phyloP scores from a whole-genome alignment of 2,113 vertebrate species.

The Neofelis nebulosa region DNA sequence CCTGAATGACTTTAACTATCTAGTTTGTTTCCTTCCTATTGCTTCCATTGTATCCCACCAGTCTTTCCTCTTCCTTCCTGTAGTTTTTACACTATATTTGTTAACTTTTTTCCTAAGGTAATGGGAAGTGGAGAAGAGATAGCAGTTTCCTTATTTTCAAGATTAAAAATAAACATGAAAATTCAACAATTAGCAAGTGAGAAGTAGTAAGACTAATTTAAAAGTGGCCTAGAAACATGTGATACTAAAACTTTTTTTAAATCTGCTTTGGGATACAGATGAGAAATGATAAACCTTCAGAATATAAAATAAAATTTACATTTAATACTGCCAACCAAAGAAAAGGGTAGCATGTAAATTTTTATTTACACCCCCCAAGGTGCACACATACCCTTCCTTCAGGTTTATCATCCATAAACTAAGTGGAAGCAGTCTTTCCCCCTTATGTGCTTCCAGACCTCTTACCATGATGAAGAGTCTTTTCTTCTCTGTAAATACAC shows the following conservation, averaged over 20 bases:
- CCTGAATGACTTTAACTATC: neutral
- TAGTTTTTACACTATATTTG: neutral
- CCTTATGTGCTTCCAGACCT: neutral
- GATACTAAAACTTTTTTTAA: slow-evolving; percentile 5
- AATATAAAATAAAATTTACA: neutral
- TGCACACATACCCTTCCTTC: neutral
- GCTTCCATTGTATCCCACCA: neutral
- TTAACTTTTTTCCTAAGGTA: slow-evolving; percentile 41
- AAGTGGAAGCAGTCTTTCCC: neutral
- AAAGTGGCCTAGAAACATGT: slow-evolving; percentile 28
- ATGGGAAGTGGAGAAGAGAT: slow-evolving; percentile 1
- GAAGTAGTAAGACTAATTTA: slow-evolving; percentile 57
- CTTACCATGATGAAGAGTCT: neutral
- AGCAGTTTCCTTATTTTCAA: slow-evolving; percentile 54
- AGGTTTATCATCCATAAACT: neutral
- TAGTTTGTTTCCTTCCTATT: neutral
- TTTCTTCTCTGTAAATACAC: slow-evolving; percentile 6
- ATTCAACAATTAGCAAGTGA: slow-evolving; percentile 66
- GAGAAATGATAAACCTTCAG: neutral
- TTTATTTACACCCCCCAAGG: neutral
- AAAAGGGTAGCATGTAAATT: neutral
- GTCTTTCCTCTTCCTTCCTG: neutral
- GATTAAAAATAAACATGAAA: slow-evolving; percentile 75
- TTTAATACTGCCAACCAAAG: slow-evolving; percentile 1
- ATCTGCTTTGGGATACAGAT: neutral